Conservation (phyloP, 2,113 vertebrate genomes). For the Sorex araneus region DNA sequence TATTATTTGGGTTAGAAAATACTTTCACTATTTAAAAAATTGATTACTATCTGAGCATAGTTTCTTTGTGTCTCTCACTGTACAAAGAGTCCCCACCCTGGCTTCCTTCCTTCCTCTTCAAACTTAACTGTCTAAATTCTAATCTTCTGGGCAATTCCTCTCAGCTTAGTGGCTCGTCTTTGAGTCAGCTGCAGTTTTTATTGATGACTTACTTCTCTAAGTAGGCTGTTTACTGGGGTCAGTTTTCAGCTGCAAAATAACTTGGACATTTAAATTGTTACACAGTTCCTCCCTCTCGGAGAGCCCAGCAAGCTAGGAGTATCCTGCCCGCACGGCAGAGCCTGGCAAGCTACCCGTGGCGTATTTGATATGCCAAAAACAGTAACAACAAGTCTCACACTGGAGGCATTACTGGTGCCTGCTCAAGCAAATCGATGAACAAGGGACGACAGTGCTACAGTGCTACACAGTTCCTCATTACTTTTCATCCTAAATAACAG, state of each 20-base stretch:
- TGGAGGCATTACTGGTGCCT: too few relatives aligned
- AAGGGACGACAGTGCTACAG: too few relatives aligned
- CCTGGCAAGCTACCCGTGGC: too few relatives aligned
- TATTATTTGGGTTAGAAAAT: constrained; percentile 20
- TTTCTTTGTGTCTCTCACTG: constrained; percentile 17
- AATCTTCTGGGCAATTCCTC: not conserved
- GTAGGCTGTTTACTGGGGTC: not conserved
- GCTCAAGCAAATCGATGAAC: too few relatives aligned
- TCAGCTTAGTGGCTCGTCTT: constrained; percentile 37
- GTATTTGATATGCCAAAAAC: too few relatives aligned
- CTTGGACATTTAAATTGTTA: constrained; percentile 15
- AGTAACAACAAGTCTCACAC: too few relatives aligned
- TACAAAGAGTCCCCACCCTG: not conserved
- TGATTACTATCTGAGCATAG: not conserved
- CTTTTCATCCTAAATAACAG: constrained; percentile 27
- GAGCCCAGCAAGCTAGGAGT: too few relatives aligned
- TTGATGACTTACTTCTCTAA: constrained; percentile 34
- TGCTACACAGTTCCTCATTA: constrained; percentile 26
- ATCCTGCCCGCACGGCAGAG: too few relatives aligned
- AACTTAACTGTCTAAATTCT: constrained; percentile 50
- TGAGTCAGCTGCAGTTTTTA: constrained; percentile 19
- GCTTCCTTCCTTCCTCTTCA: constrained; percentile 4
- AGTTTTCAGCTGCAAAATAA: constrained; percentile 45
- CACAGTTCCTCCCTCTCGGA: not conserved
- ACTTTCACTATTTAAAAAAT: constrained; percentile 35